phyloP scores from a whole-genome alignment of 2,888 invertebrate genomes.

The Erannis defoliaria region DNA sequence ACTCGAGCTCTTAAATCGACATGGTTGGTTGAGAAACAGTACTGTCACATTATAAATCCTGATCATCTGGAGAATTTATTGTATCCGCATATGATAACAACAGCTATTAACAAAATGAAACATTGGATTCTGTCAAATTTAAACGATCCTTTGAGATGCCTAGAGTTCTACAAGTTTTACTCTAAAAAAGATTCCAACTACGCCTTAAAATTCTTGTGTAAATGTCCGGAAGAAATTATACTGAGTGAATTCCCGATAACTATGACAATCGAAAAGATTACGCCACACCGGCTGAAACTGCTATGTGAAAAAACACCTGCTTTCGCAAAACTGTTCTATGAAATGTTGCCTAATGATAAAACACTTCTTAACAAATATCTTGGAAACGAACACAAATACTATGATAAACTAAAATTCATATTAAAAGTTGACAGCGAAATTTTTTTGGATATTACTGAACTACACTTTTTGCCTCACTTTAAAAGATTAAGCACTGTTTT shows the following conservation, averaged over 20 bases:
- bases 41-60: slow-evolving; percentile 43
- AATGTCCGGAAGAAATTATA: slow-evolving; percentile 60
- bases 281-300: slow-evolving; percentile 58
- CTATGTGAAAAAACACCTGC: slow-evolving; percentile 61
- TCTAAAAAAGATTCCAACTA: slow-evolving; percentile 49
- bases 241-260: slow-evolving; percentile 51
- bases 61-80: slow-evolving; percentile 41
- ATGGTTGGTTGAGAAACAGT: slow-evolving; percentile 44
- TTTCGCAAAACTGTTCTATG: slow-evolving; percentile 60
- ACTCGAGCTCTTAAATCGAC: slow-evolving; percentile 46
- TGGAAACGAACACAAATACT: slow-evolving; percentile 48
- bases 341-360: slow-evolving; percentile 51
- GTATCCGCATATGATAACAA: slow-evolving; percentile 46
- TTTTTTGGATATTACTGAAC: slow-evolving; percentile 63
- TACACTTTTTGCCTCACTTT: slow-evolving; percentile 51
- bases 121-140: slow-evolving; percentile 46
- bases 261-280: slow-evolving; percentile 51
- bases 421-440: slow-evolving; percentile 58
- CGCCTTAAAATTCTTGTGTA: slow-evolving; percentile 61
- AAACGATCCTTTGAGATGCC: slow-evolving; percentile 53
- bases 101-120: slow-evolving; percentile 46
- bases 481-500: slow-evolving; percentile 47
- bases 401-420: slow-evolving; percentile 55
- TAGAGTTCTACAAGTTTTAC: slow-evolving; percentile 66
- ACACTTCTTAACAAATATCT: slow-evolving; percentile 6